Evolutionary conservation across 2,113 vertebrate genomes (phyloP).

Genomic region (Cyprinus carpio): DNA sequence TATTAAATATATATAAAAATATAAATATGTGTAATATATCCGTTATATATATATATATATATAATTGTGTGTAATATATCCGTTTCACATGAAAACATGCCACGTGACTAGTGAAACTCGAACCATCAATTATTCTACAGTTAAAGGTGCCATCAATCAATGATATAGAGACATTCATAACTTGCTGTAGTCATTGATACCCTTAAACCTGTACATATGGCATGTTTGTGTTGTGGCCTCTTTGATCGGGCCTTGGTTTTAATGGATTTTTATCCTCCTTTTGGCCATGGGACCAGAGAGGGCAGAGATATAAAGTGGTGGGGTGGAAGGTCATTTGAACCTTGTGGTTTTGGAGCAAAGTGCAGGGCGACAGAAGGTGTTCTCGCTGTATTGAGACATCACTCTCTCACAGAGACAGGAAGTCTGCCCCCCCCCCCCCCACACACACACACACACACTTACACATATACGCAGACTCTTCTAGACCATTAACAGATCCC

Average conservation of each 20-base stretch:
- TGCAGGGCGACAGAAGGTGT: conserved; percentile 74
- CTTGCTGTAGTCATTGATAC: conserved; percentile 72
- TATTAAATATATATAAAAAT: too few relatives aligned
- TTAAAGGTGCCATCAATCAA: conserved; percentile 79
- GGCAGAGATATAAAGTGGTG: conserved; percentile 47
- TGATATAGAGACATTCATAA: conserved; percentile 68
- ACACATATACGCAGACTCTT: conserved; percentile 44
- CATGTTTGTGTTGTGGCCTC: conserved; percentile 65
- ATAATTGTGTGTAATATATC: background rate
- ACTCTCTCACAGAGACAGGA: conserved; percentile 76
- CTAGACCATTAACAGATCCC: conserved; percentile 75
- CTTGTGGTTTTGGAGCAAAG: conserved; percentile 78
- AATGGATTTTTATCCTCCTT: conserved; percentile 69
- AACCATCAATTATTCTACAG: conserved; percentile 73
- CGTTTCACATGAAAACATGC: background rate
- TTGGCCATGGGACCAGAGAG: conserved; percentile 59
- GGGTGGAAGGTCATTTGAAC: conserved; percentile 71
- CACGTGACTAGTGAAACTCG: conserved; percentile 65
- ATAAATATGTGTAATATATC: too few relatives aligned
- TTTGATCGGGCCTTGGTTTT: conserved; percentile 75
- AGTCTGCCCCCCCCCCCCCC: conserved; percentile 77
- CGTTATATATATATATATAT: background rate
- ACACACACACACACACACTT: conserved; percentile 41
- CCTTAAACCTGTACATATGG: conserved; percentile 77
- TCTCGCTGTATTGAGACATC: conserved; percentile 55